Evolutionary conservation across 53 echinoderm and acorn worm genomes (phyloP).

Genomic region (Apostichopus leukothele): DNA sequence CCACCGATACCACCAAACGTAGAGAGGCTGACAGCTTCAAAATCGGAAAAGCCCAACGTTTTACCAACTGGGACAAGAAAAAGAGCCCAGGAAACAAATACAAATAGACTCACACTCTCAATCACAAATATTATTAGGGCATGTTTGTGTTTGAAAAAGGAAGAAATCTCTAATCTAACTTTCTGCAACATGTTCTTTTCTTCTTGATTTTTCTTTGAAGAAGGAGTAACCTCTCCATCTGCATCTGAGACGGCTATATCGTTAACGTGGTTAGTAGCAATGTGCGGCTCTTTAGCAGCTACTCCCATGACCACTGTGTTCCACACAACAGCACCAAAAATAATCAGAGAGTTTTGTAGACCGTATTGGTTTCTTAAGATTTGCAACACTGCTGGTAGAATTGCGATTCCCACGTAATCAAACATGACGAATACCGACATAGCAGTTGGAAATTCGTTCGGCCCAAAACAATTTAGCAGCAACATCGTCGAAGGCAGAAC

Average conservation of each 20-base stretch:
- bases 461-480: not conserved
- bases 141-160: not conserved
- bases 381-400: constrained; percentile 6
- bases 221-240: too few species aligned
- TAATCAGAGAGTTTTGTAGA: constrained; percentile 1
- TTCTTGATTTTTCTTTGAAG: too few species aligned
- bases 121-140: not conserved
- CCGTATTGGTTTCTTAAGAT: not conserved
- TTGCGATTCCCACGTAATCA: not conserved
- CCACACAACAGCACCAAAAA: constrained; percentile 9
- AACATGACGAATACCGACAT: not conserved
- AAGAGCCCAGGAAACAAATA: constrained; percentile 27
- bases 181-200: too few species aligned
- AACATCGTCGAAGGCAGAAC: not conserved
- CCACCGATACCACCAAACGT: constrained; percentile 5
- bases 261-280: too few species aligned
- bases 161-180: not conserved
- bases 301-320: not conserved
- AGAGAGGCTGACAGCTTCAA: constrained; percentile 2
- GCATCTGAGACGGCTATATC: too few species aligned
- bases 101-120: not conserved
- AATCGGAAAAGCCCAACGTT: not conserved
- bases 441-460: not conserved
- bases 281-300: not conserved
- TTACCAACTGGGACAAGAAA: constrained; percentile 22